phyloP scores from a whole-genome alignment of 1,140 invertebrate species.

The Phymorhynchus buccinoides region DNA sequence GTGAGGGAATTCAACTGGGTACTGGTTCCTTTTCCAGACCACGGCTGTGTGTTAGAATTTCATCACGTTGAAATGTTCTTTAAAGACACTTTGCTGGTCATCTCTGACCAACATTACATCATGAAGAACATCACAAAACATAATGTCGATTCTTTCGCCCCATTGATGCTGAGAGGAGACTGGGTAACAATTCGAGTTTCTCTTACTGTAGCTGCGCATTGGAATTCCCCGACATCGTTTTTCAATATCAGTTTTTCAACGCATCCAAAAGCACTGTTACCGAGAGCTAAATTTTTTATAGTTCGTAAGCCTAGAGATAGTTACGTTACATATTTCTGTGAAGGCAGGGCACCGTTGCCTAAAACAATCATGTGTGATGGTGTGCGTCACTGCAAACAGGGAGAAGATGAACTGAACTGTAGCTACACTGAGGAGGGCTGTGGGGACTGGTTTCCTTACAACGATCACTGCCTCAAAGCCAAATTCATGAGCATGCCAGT shows the following conservation, averaged over 20 bases:
- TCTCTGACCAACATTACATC: neutral
- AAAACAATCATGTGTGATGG: neutral
- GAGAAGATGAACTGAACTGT: slow-evolving; percentile 9
- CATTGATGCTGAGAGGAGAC: neutral
- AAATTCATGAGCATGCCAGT: neutral
- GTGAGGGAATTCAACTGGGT: neutral
- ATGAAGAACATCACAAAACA: neutral
- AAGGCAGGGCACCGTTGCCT: neutral
- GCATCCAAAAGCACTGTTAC: neutral
- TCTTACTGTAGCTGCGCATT: neutral
- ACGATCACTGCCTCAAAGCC: slow-evolving; percentile 1
- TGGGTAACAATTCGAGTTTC: neutral
- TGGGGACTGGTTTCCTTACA: slow-evolving; percentile 25
- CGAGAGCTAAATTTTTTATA: neutral
- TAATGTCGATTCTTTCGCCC: neutral
- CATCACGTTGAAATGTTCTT: neutral
- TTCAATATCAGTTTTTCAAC: neutral
- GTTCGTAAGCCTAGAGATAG: neutral
- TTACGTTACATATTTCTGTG: neutral
- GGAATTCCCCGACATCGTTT: neutral
- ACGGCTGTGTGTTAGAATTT: neutral
- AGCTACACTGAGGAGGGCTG: neutral
- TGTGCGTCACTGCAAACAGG: neutral
- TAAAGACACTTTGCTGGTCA: neutral
- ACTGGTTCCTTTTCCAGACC: neutral